A percentile compares a stretch with the other conserved stretches of the same genome.
phyloP scores from a whole-genome alignment of 2,113 vertebrate genomes.

The Egretta garzetta region DNA sequence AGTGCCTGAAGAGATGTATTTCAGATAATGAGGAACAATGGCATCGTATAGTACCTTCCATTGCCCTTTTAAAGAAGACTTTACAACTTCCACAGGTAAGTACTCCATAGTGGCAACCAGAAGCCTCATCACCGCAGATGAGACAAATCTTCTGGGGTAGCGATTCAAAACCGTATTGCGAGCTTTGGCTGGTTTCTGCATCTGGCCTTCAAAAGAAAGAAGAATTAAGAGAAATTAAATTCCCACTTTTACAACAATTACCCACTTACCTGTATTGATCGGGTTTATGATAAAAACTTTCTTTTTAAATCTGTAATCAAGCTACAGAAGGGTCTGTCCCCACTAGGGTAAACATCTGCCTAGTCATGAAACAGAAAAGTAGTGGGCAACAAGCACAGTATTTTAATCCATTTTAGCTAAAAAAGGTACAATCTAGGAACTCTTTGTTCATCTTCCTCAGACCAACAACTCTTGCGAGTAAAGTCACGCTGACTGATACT shows the following conservation, averaged over 20 bases:
- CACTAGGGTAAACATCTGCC: background rate
- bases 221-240: background rate
- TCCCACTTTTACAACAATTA: background rate
- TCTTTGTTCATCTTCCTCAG: background rate
- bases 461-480: background rate
- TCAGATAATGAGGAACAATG: background rate
- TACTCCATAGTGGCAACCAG: slow-evolving; percentile 96
- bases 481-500: background rate
- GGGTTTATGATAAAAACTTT: background rate
- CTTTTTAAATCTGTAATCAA: background rate
- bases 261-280: background rate
- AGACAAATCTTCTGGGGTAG: slow-evolving; percentile 91
- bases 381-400: background rate
- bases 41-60: slow-evolving; percentile 86
- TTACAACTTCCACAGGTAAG: slow-evolving; percentile 98
- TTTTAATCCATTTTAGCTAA: background rate
- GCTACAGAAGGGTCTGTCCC: background rate
- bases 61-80: slow-evolving; percentile 98
- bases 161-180: slow-evolving; percentile 80
- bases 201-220: slow-evolving; percentile 74
- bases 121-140: slow-evolving; percentile 96
- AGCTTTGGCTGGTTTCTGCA: slow-evolving; percentile 72
- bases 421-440: background rate
- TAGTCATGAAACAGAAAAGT: background rate
- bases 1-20: background rate